A percentile compares a stretch with the other conserved stretches of the same genome.
Evolutionary conservation across 2,113 vertebrate genomes (phyloP).

Genomic region (Budorcas taxicolor): DNA sequence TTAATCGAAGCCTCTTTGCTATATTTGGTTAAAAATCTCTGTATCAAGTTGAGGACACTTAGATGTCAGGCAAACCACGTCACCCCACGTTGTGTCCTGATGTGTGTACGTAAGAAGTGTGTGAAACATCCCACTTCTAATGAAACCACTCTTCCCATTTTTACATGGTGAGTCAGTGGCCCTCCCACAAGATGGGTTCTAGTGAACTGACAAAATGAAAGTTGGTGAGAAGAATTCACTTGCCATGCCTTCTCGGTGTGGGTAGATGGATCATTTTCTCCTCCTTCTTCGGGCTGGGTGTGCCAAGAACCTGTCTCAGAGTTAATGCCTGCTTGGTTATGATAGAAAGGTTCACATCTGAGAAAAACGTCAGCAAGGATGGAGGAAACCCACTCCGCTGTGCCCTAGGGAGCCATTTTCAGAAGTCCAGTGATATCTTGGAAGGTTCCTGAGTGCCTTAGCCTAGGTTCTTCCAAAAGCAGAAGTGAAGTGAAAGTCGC

Average conservation of each 20-base stretch:
- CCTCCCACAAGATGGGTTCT: neutral
- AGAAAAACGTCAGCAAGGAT: neutral
- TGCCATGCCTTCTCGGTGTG: neutral
- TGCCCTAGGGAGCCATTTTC: neutral
- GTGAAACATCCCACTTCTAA: neutral
- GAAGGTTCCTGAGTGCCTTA: neutral
- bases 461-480: neutral
- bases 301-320: neutral
- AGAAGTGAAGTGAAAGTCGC: neutral
- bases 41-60: neutral
- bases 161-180: conserved; percentile 22
- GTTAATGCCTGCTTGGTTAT: neutral
- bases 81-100: neutral
- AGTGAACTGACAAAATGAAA: neutral
- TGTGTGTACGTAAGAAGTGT: neutral
- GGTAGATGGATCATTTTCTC: neutral
- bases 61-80: neutral
- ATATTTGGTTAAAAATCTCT: neutral
- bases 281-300: neutral
- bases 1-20: neutral
- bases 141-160: conserved; percentile 23
- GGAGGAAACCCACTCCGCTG: neutral
- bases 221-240: neutral
- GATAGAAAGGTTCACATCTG: neutral
- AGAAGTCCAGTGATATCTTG: neutral